Evolutionary conservation across 2,888 invertebrate species (phyloP).

Genomic region (Limenitis camilla): DNA sequence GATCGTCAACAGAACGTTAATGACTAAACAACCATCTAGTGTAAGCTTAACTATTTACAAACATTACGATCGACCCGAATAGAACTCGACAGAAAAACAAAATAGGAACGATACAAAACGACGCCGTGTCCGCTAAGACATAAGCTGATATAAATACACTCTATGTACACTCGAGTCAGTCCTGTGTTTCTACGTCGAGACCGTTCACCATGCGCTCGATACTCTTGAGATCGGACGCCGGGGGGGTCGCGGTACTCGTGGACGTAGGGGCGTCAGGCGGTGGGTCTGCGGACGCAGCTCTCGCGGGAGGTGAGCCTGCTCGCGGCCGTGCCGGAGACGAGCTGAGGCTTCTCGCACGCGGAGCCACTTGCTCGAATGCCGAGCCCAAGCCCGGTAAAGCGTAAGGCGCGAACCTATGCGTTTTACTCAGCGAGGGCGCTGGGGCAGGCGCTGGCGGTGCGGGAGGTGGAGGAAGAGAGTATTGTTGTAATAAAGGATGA

Average conservation of each 20-base stretch:
- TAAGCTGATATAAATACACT: constrained; percentile 62
- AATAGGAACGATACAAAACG: constrained; percentile 74
- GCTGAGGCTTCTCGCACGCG: constrained; percentile 79
- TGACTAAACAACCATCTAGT: constrained; percentile 47
- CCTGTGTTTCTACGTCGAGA: constrained; percentile 86
- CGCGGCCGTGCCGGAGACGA: constrained; percentile 72
- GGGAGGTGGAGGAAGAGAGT: constrained; percentile 83
- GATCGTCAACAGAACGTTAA: constrained; percentile 24
- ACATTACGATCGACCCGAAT: constrained; percentile 69
- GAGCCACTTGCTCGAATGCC: constrained; percentile 92
- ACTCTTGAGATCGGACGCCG: constrained; percentile 90
- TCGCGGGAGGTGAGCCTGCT: constrained; percentile 54
- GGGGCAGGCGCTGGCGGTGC: constrained; percentile 77
- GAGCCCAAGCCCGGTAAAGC: constrained; percentile 86
- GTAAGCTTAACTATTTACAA: constrained; percentile 71
- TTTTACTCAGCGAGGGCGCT: constrained; percentile 78
- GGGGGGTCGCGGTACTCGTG: constrained; percentile 61
- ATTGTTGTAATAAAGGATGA: constrained; percentile 90
- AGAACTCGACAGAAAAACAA: constrained; percentile 70
- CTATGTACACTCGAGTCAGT: constrained; percentile 68
- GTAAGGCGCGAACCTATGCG: constrained; percentile 90
- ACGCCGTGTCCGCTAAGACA: constrained; percentile 35
- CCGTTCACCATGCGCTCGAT: constrained; percentile 99
- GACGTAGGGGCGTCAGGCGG: constrained; percentile 68
- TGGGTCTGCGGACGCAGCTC: constrained; percentile 70